Evolutionary conservation across 2,113 vertebrate genomes (phyloP).

Genomic region (Engystomops pustulosus): DNA sequence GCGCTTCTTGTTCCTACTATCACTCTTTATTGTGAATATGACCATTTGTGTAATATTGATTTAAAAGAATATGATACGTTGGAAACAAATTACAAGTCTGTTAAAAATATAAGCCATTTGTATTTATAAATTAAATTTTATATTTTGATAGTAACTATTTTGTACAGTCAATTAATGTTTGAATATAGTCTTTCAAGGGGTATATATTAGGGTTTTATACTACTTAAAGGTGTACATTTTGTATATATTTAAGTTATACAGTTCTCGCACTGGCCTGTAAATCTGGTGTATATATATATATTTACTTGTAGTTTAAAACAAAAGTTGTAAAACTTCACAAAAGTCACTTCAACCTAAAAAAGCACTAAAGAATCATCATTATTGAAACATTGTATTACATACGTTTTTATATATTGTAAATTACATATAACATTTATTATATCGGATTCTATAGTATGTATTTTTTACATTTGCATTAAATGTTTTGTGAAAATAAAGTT

Average conservation of each 20-base stretch:
- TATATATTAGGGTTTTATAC: slow-evolving; percentile 60
- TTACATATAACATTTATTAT: slow-evolving; percentile 3
- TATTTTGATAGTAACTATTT: slow-evolving; percentile 52
- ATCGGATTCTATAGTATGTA: background rate
- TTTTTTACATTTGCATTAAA: slow-evolving; percentile 26
- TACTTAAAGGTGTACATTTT: slow-evolving; percentile 75
- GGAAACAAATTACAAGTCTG: background rate
- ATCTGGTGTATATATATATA: slow-evolving; percentile 8
- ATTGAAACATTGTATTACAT: background rate
- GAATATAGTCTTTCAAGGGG: background rate
- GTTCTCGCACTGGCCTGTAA: slow-evolving; percentile 60
- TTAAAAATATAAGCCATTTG: slow-evolving; percentile 5
- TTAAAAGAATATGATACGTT: background rate
- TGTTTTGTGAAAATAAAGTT: slow-evolving; percentile 6
- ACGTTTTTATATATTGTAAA: slow-evolving; percentile 16
- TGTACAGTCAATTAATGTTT: slow-evolving; percentile 31
- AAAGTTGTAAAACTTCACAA: background rate
- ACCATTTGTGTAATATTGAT: background rate
- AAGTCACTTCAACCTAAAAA: background rate
- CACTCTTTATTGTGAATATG: no score
- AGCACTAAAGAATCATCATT: slow-evolving; percentile 9
- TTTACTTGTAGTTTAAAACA: background rate
- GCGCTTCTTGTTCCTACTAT: no score
- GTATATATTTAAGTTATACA: slow-evolving; percentile 85
- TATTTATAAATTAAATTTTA: slow-evolving; percentile 33